Evolutionary conservation across 2,113 vertebrate species (phyloP), one percentile per base, ranked within the genome.

Genomic region (Panthera tigris): DNA sequence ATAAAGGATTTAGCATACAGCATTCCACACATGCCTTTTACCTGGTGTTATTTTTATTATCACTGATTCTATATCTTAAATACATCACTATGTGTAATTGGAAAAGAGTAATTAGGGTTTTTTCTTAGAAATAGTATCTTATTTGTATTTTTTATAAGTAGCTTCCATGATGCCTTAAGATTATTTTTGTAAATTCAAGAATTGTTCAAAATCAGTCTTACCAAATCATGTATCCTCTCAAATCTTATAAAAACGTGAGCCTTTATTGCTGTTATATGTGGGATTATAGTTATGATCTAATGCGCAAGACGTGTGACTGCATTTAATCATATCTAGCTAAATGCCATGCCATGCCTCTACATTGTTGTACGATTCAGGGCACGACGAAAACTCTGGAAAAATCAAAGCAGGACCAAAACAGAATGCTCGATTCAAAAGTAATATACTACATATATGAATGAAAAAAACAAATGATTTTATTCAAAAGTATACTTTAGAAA

Each of bases 161-260:
- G 33, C 39, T 91, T 76, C n/a, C 65, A 36, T 3, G 55, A 39
- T 83, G 16, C 15, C 25, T 88, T 96, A 29, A 31, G 19, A 68
- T 52, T 81, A 50, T 80, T 96, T 89, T 92, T 86, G 52, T 69
- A 83, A 86, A 78, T 82, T 66, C 19, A 90, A 76, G 29, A 90
- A 23, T 65, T 55, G 2, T 96, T 87, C 11, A 84, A 93, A 91
- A 85, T 96, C 21, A 45, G 3, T 79, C 7, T 82, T 61, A 36
- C 21, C 74, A 96, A 80, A 13, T 52, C 3, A 18, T 88, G 21
- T 79, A 31, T 74, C n/a, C 14, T 41, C 23, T 88, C 90, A 94
- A 91, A 61, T 94, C 6, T 66, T 23, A 23, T 61, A 61, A 9
- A 8, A 61, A 61, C 3, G 1, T 23, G 21, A 61, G 57, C 2